Conservation (phyloP, 1,140 invertebrate genomes). For the Diploscapter pachys region DNA sequence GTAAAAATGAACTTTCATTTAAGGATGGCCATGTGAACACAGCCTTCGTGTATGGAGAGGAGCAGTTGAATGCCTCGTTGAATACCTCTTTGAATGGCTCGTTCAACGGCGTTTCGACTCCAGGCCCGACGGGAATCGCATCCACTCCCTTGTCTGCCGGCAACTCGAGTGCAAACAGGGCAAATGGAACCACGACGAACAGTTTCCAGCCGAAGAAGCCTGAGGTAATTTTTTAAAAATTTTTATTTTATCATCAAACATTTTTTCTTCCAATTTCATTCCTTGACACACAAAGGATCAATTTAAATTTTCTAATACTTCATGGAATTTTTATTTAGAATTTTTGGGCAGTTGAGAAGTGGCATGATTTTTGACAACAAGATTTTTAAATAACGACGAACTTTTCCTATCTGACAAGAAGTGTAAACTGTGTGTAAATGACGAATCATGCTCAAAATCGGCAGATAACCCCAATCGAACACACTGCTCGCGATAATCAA, state of each 20-base stretch:
- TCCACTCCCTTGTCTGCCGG: not conserved
- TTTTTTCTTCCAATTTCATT: not conserved
- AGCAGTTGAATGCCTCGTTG: not conserved
- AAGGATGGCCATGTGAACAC: not conserved
- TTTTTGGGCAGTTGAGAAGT: too few relatives aligned
- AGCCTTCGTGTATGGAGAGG: not conserved
- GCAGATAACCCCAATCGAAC: too few relatives aligned
- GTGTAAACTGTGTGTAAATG: too few relatives aligned
- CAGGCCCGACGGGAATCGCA: not conserved
- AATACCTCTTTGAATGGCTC: not conserved
- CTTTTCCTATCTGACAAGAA: too few relatives aligned
- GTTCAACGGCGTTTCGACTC: not conserved
- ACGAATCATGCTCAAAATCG: too few relatives aligned
- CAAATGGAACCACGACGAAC: slow-evolving; percentile 8
- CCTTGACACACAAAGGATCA: not conserved
- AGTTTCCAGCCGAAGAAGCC: slow-evolving; percentile 11
- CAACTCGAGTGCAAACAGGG: not conserved
- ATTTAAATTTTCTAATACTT: not conserved
- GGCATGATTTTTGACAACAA: too few relatives aligned
- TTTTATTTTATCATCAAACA: not conserved
- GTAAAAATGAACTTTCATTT: not conserved
- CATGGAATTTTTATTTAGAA: too few relatives aligned
- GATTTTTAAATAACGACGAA: too few relatives aligned
- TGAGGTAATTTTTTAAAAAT: slow-evolving; percentile 16
- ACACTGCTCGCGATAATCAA: too few relatives aligned